Percentiles rank a stretch among this genome's conserved stretches.
Evolutionary conservation across 2,113 vertebrate genomes (phyloP).

Genomic region (Casuarius casuarius): DNA sequence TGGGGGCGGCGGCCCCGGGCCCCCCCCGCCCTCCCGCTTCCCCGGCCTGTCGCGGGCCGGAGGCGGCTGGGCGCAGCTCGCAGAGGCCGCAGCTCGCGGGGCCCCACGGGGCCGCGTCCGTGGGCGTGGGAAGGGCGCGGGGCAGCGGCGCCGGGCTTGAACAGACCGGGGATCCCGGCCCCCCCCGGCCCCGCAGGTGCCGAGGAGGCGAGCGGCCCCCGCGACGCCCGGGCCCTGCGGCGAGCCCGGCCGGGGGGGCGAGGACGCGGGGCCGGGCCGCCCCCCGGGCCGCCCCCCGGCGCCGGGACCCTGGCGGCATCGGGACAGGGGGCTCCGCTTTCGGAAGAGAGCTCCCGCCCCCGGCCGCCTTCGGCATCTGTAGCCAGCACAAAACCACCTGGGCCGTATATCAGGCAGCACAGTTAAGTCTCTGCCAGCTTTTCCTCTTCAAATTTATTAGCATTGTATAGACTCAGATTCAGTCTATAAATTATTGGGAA

Average conservation of each 20-base stretch:
- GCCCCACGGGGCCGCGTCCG: background rate
- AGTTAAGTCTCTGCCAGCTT: conserved; percentile 18
- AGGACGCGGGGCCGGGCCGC: background rate
- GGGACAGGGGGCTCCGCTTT: background rate
- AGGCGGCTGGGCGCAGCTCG: background rate
- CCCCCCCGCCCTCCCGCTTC: rapidly evolving
- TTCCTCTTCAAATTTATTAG: conserved; percentile 56
- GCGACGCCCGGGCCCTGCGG: too few species aligned
- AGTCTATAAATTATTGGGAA: conserved; percentile 54
- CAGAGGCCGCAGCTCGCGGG: background rate
- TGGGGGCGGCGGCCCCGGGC: too few species aligned
- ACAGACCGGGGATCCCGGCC: background rate
- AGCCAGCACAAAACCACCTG: conserved; percentile 29
- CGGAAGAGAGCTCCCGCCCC: background rate
- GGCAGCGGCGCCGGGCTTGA: background rate
- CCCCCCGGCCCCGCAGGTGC: background rate
- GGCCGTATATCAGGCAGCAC: conserved; percentile 10
- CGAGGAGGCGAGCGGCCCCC: too few species aligned
- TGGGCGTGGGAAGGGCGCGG: conserved; percentile 15
- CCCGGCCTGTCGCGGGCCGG: rapidly evolving
- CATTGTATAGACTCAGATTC: background rate
- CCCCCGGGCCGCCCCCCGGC: rapidly evolving
- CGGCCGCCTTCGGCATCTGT: background rate
- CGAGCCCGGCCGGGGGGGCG: too few species aligned
- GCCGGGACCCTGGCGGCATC: background rate